Evolutionary conservation across 2,888 invertebrate species (phyloP), one percentile per base, ranked within the genome.

Genomic region (Eristalinus aeneus): DNA sequence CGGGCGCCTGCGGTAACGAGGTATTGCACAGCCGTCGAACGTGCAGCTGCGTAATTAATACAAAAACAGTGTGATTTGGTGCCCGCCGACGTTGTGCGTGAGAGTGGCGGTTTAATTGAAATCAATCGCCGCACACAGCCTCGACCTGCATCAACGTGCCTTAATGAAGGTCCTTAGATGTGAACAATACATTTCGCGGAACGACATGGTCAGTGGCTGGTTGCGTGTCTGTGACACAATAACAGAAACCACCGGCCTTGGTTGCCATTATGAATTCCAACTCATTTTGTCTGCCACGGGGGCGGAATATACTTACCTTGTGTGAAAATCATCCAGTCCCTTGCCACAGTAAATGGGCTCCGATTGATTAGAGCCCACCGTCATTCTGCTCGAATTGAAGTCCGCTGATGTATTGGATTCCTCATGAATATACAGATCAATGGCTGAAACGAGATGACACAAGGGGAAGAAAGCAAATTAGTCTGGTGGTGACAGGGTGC

Each of bases 281-380:
- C 46, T 16, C 46, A 46, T 1, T 16, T 12, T 39, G 39, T n/a
- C n/a, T 12, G 39, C n/a, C 1, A 39, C n/a, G 39, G n/a, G 39
- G 11, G 39, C 8, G 11, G 23, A 39, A 31, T 32, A 22, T 27
- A 90, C 91, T 91, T 89, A 92, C 92, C 90, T 90, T 73, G 92
- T 92, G 89, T 92, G 92, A 88, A 92, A 92, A 89, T 91, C 90
- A 89, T 92, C 92, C 88, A 92, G 88, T 83, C 90, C 90, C 65
- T 90, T 88, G 87, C 92, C 92, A 89, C 92, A 92, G 83, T 92
- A 92, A 88, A 90, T 90, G 88, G 92, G 90, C 87, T 90, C 89
- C 82, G 92, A 91, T 89, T 90, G 90, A 89, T 92, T 89, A 69
- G 80, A 86, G 68, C 54, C 77, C 81, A 87, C 80, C 82, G 88